Evolutionary conservation across 1,140 invertebrate species (phyloP).

Genomic region (Grapholita molesta): DNA sequence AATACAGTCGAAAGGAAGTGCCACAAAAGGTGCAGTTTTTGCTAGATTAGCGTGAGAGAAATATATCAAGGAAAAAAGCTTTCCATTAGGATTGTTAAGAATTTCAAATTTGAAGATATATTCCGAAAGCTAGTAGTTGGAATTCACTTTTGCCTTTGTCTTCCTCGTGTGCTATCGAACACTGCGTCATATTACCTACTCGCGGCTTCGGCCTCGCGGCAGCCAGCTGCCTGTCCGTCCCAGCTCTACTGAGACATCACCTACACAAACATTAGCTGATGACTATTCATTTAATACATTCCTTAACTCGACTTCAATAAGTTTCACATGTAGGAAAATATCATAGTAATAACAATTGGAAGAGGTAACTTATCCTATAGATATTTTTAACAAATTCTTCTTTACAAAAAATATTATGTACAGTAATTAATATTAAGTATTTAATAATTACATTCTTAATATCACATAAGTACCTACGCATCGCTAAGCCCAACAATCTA

Average conservation of each 20-base stretch:
- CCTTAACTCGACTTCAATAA: slow-evolving; percentile 10
- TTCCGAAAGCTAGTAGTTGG: neutral
- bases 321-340: neutral
- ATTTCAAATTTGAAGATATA: neutral
- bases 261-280: neutral
- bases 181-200: neutral
- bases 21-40: neutral
- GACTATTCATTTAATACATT: slow-evolving; percentile 30
- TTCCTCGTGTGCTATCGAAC: neutral
- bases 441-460: slow-evolving; percentile 59
- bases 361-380: slow-evolving; percentile 10
- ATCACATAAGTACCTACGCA: slow-evolving; percentile 77
- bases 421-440: slow-evolving; percentile 65
- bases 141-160: neutral
- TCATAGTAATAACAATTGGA: neutral
- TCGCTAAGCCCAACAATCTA: slow-evolving; percentile 51
- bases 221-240: neutral
- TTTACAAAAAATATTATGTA: slow-evolving; percentile 53
- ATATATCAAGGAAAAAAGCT: neutral
- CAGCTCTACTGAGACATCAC: neutral
- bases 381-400: slow-evolving; percentile 1
- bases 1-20: neutral
- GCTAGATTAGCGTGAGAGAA: neutral
- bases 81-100: neutral
- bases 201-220: neutral